phyloP scores from a whole-genome alignment of 2,888 invertebrate genomes.

The Pocota personata region DNA sequence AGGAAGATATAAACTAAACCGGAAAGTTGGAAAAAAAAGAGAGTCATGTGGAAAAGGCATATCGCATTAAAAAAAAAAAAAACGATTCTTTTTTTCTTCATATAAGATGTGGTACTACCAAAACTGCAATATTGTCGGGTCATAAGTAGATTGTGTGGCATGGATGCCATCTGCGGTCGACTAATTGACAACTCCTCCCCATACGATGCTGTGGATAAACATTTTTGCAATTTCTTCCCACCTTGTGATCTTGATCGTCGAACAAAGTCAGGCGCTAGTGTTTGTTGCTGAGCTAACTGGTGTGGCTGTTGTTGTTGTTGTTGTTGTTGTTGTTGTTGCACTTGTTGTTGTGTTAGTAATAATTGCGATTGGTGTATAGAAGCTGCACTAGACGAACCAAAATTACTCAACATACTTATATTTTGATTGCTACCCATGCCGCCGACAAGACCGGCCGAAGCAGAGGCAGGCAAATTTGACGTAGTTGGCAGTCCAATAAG shows the following conservation, averaged over 20 bases:
- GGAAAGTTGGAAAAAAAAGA: slow-evolving; percentile 28
- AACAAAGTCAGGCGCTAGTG: slow-evolving; percentile 85
- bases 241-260: slow-evolving; percentile 97
- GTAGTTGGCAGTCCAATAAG: slow-evolving; percentile 74
- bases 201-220: slow-evolving; percentile 94
- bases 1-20: slow-evolving; percentile 15
- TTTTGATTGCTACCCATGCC: slow-evolving; percentile 75
- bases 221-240: slow-evolving; percentile 96
- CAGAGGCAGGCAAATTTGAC: slow-evolving; percentile 59
- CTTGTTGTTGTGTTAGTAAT: slow-evolving; percentile 75
- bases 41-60: slow-evolving; percentile 13
- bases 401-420: slow-evolving; percentile 80
- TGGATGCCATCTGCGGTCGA: slow-evolving; percentile 78
- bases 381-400: slow-evolving; percentile 76
- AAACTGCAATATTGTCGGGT: slow-evolving; percentile 97
- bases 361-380: slow-evolving; percentile 75
- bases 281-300: slow-evolving; percentile 78
- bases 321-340: slow-evolving; percentile 68
- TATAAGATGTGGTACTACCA: slow-evolving; percentile 88
- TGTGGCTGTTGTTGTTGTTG: slow-evolving; percentile 66
- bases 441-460: slow-evolving; percentile 42
- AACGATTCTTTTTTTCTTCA: slow-evolving; percentile 54
- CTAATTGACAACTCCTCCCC: slow-evolving; percentile 85
- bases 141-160: slow-evolving; percentile 87
- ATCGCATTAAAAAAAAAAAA: slow-evolving; percentile 8